Percentiles rank a stretch among this genome's conserved stretches.
Evolutionary conservation across 1,140 invertebrate species (phyloP).

Genomic region (Orchestia grillus): DNA sequence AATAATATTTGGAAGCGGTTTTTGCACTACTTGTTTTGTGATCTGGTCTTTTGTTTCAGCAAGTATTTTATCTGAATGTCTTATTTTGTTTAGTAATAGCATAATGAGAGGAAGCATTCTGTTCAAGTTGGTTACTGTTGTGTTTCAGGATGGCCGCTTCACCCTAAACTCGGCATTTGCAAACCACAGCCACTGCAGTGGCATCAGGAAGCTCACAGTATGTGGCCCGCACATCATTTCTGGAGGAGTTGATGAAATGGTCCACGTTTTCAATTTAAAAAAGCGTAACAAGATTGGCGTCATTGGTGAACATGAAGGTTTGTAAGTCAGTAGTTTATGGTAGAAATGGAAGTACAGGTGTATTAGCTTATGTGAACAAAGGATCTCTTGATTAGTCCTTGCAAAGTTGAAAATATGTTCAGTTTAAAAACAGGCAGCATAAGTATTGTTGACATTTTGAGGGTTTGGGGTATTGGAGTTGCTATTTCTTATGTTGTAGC

Average conservation of each 20-base stretch:
- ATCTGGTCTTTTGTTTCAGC: no score
- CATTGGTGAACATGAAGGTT: slow-evolving; percentile 84
- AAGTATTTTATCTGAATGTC: no score
- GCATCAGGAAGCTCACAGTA: slow-evolving; percentile 81
- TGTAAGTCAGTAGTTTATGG: slow-evolving; percentile 16
- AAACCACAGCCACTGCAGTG: slow-evolving; percentile 85
- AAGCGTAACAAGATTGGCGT: slow-evolving; percentile 82
- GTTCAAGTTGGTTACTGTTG: not conserved
- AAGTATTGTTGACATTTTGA: no score
- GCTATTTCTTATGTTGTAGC: no score
- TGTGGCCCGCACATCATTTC: slow-evolving; percentile 85
- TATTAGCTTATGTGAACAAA: not conserved
- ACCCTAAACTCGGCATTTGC: slow-evolving; percentile 83
- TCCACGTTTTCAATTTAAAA: slow-evolving; percentile 87
- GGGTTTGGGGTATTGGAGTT: no score
- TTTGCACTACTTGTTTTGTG: no score
- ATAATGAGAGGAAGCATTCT: not conserved
- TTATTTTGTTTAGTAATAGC: no score
- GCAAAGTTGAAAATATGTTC: no score
- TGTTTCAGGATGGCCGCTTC: slow-evolving; percentile 72
- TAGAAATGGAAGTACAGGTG: not conserved
- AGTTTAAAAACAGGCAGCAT: no score
- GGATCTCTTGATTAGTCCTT: no score
- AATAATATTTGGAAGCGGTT: no score
- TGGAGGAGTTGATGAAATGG: slow-evolving; percentile 89